These are phyloP conservation scores for Loris lydekkerianus DNA, from an alignment of 2,797 vertebrate species.

Conservation along the genomic window DNA sequence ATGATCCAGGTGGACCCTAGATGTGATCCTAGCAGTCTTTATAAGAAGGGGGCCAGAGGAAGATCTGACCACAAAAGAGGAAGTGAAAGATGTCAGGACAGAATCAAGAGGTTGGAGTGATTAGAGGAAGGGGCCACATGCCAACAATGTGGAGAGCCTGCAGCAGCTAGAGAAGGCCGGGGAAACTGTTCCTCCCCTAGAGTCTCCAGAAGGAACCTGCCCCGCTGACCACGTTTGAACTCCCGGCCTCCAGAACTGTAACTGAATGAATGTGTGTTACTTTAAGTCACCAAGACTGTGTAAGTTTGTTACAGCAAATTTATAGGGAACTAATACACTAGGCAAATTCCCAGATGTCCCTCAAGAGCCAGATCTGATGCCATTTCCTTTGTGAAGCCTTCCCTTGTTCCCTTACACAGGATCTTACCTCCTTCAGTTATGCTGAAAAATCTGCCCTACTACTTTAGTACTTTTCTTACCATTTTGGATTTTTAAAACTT, in stretches of 20 bases:
- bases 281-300: constrained; percentile 9
- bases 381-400: not conserved
- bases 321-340: not conserved
- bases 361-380: not conserved
- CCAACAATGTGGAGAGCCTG: not conserved
- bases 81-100: not conserved
- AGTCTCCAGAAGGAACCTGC: not conserved
- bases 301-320: not conserved
- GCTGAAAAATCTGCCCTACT: not conserved
- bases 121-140: not conserved
- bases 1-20: not conserved
- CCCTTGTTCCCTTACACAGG: no score
- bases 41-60: not conserved
- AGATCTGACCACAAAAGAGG: not conserved
- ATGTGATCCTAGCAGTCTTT: not conserved
- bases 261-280: not conserved
- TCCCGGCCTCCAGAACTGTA: not conserved
- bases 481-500: not conserved
- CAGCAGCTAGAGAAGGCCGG: not conserved
- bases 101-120: not conserved
- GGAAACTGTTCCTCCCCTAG: not conserved
- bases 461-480: not conserved
- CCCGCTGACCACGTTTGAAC: not conserved
- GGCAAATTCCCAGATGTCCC: not conserved
- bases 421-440: not conserved